Conservation (phyloP, 2,888 invertebrate genomes). For the Parnassius orleans region DNA sequence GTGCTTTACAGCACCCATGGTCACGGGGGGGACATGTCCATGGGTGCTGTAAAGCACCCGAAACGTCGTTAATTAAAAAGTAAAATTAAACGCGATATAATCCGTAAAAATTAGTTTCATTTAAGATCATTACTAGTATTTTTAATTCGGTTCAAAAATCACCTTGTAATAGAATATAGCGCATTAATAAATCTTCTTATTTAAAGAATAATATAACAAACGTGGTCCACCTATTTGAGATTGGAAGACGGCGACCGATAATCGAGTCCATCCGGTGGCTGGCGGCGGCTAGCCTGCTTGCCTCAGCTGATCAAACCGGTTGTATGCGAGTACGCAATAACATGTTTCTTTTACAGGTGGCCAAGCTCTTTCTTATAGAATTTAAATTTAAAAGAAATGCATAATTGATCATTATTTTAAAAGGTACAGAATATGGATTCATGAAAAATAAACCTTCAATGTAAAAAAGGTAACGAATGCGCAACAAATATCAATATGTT, state of each 20-base stretch:
- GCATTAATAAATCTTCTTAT: conserved; percentile 7
- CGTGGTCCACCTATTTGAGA: conserved; percentile 42
- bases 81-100: too few relatives aligned
- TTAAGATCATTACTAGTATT: too few relatives aligned
- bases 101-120: too few relatives aligned
- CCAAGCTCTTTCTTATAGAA: conserved; percentile 16
- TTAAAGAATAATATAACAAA: conserved; percentile 39
- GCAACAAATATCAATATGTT: too few relatives aligned
- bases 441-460: neutral
- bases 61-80: too few relatives aligned
- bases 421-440: neutral
- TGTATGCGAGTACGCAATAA: conserved; percentile 32
- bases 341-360: conserved; percentile 22
- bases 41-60: too few relatives aligned
- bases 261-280: conserved; percentile 54
- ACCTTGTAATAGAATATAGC: too few relatives aligned
- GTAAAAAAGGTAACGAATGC: too few relatives aligned
- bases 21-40: too few relatives aligned
- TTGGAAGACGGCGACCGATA: conserved; percentile 50
- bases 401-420: neutral
- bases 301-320: conserved; percentile 44
- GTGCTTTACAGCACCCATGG: too few relatives aligned
- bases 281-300: conserved; percentile 37
- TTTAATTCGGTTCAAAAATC: too few relatives aligned
- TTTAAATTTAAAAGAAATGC: conserved; percentile 5